These are phyloP conservation scores for Euproctis similis DNA, from an alignment of 2,888 invertebrate species.

Conservation along the genomic window DNA sequence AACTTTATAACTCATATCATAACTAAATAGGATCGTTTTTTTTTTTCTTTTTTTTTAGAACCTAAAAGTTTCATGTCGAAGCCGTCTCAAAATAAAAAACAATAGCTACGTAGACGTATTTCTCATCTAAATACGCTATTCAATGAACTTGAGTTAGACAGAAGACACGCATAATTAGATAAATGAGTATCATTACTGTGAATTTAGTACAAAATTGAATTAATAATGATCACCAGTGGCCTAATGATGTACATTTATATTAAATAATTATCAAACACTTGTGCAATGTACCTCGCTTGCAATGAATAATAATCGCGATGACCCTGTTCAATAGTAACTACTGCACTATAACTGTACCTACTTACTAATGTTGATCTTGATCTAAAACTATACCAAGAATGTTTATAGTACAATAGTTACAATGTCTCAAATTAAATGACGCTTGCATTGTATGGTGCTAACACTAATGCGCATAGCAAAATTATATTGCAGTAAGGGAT, in stretches of 20 bases:
- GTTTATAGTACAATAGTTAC: constrained; percentile 21
- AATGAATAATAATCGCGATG: constrained; percentile 24
- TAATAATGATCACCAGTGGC: constrained; percentile 7
- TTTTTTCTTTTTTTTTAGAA: too few relatives aligned
- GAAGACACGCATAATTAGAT: constrained; percentile 4
- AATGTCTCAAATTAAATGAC: constrained; percentile 30
- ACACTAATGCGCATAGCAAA: constrained; percentile 38
- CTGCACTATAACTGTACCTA: too few relatives aligned
- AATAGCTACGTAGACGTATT: too few relatives aligned
- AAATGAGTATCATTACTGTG: constrained; percentile 3
- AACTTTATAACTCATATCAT: too few relatives aligned
- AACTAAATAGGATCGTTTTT: too few relatives aligned
- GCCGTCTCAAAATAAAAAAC: too few relatives aligned
- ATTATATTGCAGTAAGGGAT: too few relatives aligned
- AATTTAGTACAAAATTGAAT: constrained; percentile 7
- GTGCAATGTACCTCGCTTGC: constrained; percentile 13
- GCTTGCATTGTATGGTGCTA: constrained; percentile 35
- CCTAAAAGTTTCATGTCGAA: too few relatives aligned
- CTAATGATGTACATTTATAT: constrained; percentile 18
- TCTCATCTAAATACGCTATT: too few relatives aligned
- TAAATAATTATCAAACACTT: constrained; percentile 12
- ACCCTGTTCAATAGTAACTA: constrained; percentile 30
- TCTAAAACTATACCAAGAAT: constrained; percentile 35
- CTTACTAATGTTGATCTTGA: constrained; percentile 39
- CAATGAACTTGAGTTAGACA: too few relatives aligned